Conservation (phyloP, 2,888 invertebrate species). For the Copidosoma aretas region DNA sequence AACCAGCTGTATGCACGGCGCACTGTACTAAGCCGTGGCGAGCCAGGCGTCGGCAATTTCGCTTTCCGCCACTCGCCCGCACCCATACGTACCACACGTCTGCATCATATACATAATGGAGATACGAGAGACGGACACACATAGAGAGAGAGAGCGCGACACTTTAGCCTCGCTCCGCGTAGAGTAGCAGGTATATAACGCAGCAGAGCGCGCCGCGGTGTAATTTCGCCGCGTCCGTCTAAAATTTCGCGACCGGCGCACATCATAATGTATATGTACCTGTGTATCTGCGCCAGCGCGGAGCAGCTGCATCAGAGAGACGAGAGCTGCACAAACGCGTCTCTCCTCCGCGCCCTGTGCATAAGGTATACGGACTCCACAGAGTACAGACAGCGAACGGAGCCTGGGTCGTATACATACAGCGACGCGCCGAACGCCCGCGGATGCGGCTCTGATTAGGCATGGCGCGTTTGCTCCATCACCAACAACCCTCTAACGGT, state of each 20-base stretch:
- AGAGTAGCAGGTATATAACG: too few relatives aligned
- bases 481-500: too few relatives aligned
- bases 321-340: background rate
- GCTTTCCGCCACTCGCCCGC: background rate
- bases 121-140: too few relatives aligned
- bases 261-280: constrained; percentile 9
- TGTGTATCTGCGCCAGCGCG: too few relatives aligned
- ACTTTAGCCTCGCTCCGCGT: too few relatives aligned
- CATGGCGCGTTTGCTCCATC: background rate
- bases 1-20: background rate
- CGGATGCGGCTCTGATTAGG: constrained; percentile 1
- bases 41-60: constrained; percentile 10
- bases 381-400: background rate
- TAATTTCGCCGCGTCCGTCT: background rate
- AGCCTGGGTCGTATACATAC: background rate
- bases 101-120: too few relatives aligned
- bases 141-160: too few relatives aligned
- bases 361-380: too few relatives aligned
- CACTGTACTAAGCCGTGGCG: background rate
- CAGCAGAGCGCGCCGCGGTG: background rate
- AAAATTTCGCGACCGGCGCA: background rate
- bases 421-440: background rate
- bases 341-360: too few relatives aligned
- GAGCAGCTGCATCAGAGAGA: constrained; percentile 10
- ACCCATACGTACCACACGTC: too few relatives aligned